These are phyloP conservation scores for Chrysopilus asiliformis DNA, from an alignment of 2,888 invertebrate species.

Conservation along the genomic window DNA sequence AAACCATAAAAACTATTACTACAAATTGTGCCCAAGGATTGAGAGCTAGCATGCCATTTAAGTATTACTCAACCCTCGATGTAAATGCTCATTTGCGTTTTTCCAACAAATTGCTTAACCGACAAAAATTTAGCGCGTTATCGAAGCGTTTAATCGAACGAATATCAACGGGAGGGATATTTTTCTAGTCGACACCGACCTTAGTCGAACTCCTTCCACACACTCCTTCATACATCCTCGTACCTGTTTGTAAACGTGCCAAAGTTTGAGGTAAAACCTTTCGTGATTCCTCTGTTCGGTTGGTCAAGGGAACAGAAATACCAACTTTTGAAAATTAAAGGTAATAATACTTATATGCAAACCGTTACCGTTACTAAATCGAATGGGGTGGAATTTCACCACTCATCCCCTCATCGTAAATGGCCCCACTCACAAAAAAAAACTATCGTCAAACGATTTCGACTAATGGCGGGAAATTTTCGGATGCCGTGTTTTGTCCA, in stretches of 20 bases:
- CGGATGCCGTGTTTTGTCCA: slow-evolving; percentile 14
- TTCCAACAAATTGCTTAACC: slow-evolving; percentile 18
- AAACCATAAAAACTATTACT: no score
- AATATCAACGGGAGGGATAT: slow-evolving; percentile 3
- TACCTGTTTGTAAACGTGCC: neutral
- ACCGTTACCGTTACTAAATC: neutral
- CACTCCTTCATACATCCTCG: neutral
- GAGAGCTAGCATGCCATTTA: slow-evolving; percentile 11
- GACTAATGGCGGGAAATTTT: slow-evolving; percentile 14
- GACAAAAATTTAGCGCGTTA: slow-evolving; percentile 17
- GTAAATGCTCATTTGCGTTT: slow-evolving; percentile 17
- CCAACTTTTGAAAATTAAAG: neutral
- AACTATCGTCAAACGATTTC: slow-evolving; percentile 5
- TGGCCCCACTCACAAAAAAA: no score
- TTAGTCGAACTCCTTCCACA: slow-evolving; percentile 3
- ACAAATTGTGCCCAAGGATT: no score
- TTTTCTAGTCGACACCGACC: slow-evolving; percentile 1
- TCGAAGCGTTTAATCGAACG: slow-evolving; percentile 14
- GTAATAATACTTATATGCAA: neutral
- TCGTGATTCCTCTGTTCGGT: neutral
- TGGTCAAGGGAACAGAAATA: neutral
- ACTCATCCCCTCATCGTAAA: no score
- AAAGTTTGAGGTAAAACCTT: neutral
- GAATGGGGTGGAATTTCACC: no score
- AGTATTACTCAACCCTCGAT: slow-evolving; percentile 14